A percentile compares a stretch with the other conserved stretches of the same genome.
Conservation (phyloP, 2,797 vertebrate genomes). For the Trachops cirrhosus region DNA sequence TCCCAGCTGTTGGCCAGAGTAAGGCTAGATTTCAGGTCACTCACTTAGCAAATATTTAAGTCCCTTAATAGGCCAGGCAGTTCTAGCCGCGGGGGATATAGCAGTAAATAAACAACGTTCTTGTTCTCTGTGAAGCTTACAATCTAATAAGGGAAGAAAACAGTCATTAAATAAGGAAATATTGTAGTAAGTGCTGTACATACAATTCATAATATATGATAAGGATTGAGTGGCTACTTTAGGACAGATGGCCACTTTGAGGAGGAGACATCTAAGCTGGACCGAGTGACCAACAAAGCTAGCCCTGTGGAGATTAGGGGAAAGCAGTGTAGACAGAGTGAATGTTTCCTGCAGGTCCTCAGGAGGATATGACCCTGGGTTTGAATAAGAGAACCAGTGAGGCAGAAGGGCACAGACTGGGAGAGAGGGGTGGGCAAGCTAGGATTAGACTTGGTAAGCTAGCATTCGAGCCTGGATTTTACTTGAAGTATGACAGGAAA, state of each 20-base stretch:
- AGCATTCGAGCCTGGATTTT: not conserved
- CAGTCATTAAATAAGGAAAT: not conserved
- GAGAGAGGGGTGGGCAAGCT: not conserved
- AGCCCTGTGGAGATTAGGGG: not conserved
- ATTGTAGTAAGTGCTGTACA: not conserved
- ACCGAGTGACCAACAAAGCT: not conserved
- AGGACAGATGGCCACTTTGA: not conserved
- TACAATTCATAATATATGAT: not conserved
- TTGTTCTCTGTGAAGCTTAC: not conserved
- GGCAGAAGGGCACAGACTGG: not conserved
- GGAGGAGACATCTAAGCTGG: not conserved
- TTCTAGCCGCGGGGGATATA: fast-evolving
- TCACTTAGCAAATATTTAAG: conserved; percentile 28
- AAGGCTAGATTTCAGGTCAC: not conserved
- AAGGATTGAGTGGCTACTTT: not conserved
- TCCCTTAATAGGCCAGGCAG: not conserved
- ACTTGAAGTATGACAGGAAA: not conserved
- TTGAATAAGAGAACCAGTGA: not conserved
- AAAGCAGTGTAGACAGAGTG: not conserved
- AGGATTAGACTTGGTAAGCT: not conserved
- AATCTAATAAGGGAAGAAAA: not conserved
- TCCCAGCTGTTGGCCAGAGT: not conserved
- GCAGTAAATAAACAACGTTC: fast-evolving
- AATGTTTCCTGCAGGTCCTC: not conserved
- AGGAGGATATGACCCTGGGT: not conserved